Base-by-base conservation (phyloP, 2,797 vertebrate genomes). In the Microctenopoma stevenorrisi region DNA sequence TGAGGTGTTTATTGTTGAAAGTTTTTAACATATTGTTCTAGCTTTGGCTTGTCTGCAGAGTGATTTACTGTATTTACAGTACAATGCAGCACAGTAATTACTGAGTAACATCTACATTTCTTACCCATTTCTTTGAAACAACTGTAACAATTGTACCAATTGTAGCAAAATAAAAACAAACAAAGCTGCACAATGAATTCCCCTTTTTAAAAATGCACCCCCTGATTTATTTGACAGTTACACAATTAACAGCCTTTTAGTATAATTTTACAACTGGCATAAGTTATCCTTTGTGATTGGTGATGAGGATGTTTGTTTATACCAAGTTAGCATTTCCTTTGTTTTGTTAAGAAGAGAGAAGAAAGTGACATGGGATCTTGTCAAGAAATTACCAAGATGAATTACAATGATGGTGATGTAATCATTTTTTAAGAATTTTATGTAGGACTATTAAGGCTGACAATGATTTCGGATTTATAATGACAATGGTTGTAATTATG, bases 401-500 rank as follows among this genome's bases (percentile, higher is more conserved):
- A 71, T 77, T 56, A 52, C 78, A 72, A 76, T 48, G 22, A 62
- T 70, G 61, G 74, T 74, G 69, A 83, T 35, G 33, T 35, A 62
- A 76, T 80, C 52, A 86, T 64, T 26, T 75, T 80, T 52, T 47
- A 43, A 37, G 60, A 55, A 52, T 78, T 85, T 81, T 47, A 70
- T 72, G 63, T 42, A 18, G 25, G 37, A 22, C 62, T 76, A 72
- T 78, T 74, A 63, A 67, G 7, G 60, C 52, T 79, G 81, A 85
- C 77, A 69, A 72, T 69, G 69, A 59, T 71, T 78, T 58, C 50
- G 56, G 51, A 64, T 77, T 74, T 58, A 76, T 74, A 78, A 87
- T 77, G 78, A 82, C 69, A 86, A 78, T 46, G 52, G 55, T 63
- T 78, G 77, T 86, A 84, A 85, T 88, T 81, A 75, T 62, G 58